Percentiles rank a stretch among this genome's conserved stretches.
These are phyloP conservation scores for Euplagia quadripunctaria DNA, from an alignment of 2,888 invertebrate species.

Conservation along the genomic window DNA sequence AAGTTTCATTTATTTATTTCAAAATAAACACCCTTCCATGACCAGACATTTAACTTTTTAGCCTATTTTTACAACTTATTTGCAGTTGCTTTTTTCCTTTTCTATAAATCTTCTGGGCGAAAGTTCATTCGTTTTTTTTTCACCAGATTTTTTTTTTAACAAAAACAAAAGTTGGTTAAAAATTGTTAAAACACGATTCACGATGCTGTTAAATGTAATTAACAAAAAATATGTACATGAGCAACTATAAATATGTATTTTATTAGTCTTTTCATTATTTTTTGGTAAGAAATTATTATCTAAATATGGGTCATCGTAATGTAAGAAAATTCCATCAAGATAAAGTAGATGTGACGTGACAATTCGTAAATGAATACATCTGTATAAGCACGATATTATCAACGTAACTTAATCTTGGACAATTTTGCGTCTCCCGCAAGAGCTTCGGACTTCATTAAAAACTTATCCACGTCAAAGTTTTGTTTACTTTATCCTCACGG, in stretches of 20 bases:
- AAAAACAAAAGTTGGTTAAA: not conserved
- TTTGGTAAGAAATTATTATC: too few species aligned
- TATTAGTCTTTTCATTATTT: too few species aligned
- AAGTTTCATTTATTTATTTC: too few species aligned
- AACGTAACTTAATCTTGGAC: not conserved
- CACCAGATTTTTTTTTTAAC: not conserved
- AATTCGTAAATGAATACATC: not conserved
- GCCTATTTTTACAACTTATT: too few species aligned
- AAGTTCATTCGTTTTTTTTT: too few species aligned
- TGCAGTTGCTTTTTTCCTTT: too few species aligned
- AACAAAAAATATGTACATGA: too few species aligned
- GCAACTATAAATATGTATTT: too few species aligned
- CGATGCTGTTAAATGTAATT: not conserved
- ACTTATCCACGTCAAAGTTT: not conserved
- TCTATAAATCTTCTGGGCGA: too few species aligned
- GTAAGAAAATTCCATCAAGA: too few species aligned
- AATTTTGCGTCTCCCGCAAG: not conserved
- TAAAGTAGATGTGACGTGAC: not conserved
- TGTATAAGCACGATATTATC: not conserved
- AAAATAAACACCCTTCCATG: not conserved
- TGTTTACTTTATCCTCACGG: not conserved
- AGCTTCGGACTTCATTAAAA: not conserved
- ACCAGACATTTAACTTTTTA: not conserved
- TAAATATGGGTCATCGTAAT: too few species aligned
- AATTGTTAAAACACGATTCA: not conserved